A percentile compares a stretch with the other conserved stretches of the same genome.
Evolutionary conservation across 2,888 invertebrate species (phyloP).

Genomic region (Deilephila elpenor): DNA sequence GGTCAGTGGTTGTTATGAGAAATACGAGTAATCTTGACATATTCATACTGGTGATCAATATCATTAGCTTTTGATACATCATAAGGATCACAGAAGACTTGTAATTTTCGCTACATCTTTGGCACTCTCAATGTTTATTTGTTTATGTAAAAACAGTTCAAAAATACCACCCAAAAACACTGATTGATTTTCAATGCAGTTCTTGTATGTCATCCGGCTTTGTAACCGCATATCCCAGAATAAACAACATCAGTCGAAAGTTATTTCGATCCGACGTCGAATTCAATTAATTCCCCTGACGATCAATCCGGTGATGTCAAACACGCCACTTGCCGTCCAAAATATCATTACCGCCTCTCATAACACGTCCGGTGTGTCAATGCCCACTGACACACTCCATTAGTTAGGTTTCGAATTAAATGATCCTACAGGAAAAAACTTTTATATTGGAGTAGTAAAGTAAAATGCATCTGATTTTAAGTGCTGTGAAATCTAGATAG

Average conservation of each 20-base stretch:
- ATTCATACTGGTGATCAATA: too few relatives aligned
- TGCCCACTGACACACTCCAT: neutral
- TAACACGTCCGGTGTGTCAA: slow-evolving; percentile 44
- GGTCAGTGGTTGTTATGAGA: too few relatives aligned
- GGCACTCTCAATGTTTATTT: too few relatives aligned
- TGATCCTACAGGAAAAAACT: too few relatives aligned
- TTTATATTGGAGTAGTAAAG: too few relatives aligned
- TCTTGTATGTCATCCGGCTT: neutral
- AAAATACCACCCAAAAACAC: neutral
- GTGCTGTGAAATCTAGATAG: too few relatives aligned
- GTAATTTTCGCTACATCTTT: too few relatives aligned
- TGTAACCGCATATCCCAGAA: neutral
- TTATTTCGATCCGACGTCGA: slow-evolving; percentile 8
- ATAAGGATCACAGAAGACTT: too few relatives aligned
- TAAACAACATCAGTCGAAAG: neutral
- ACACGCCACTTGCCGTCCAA: slow-evolving; percentile 48
- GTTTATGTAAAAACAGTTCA: too few relatives aligned
- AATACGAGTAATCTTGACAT: too few relatives aligned
- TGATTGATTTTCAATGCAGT: neutral
- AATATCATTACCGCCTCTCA: slow-evolving; percentile 43
- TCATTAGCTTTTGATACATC: too few relatives aligned
- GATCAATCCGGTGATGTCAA: slow-evolving; percentile 49
- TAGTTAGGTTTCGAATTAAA: neutral
- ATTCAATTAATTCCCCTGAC: slow-evolving; percentile 45
- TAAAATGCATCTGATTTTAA: too few relatives aligned